Evolutionary conservation across 2,888 invertebrate genomes (phyloP).

Genomic region (Prostheceraeus crozeri): DNA sequence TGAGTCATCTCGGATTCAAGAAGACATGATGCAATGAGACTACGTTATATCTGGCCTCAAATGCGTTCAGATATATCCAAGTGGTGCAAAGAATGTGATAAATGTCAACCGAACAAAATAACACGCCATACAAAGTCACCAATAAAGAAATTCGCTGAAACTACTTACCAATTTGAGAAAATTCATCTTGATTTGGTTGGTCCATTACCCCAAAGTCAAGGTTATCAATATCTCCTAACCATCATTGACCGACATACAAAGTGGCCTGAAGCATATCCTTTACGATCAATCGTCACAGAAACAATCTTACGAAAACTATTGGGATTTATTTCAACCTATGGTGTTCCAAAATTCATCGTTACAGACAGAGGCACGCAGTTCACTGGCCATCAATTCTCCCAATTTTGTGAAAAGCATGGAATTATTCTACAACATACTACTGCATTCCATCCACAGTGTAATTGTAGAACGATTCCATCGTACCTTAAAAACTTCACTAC

Average conservation of each 20-base stretch:
- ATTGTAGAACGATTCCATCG: too few relatives aligned
- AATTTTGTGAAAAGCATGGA: too few relatives aligned
- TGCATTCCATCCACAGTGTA: too few relatives aligned
- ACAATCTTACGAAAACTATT: too few relatives aligned
- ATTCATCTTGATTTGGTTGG: conserved; percentile 58
- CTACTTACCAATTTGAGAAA: conserved; percentile 48
- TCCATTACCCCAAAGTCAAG: conserved; percentile 46
- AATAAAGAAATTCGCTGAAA: not conserved
- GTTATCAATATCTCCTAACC: conserved; percentile 43
- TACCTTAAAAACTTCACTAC: too few relatives aligned
- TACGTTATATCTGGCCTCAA: conserved; percentile 25
- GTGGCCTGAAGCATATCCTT: conserved; percentile 39
- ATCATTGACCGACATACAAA: conserved; percentile 45
- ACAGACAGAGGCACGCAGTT: too few relatives aligned
- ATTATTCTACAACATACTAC: too few relatives aligned
- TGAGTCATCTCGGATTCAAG: conserved; percentile 16
- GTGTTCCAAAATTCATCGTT: too few relatives aligned
- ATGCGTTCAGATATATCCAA: conserved; percentile 42
- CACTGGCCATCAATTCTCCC: too few relatives aligned
- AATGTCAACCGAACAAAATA: conserved; percentile 50
- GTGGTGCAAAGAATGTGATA: conserved; percentile 46
- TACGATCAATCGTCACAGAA: too few relatives aligned
- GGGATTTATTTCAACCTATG: too few relatives aligned
- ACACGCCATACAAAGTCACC: conserved; percentile 44
- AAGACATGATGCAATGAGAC: conserved; percentile 19